Conservation (phyloP, 2,113 vertebrate species). For the Carollia perspicillata region DNA sequence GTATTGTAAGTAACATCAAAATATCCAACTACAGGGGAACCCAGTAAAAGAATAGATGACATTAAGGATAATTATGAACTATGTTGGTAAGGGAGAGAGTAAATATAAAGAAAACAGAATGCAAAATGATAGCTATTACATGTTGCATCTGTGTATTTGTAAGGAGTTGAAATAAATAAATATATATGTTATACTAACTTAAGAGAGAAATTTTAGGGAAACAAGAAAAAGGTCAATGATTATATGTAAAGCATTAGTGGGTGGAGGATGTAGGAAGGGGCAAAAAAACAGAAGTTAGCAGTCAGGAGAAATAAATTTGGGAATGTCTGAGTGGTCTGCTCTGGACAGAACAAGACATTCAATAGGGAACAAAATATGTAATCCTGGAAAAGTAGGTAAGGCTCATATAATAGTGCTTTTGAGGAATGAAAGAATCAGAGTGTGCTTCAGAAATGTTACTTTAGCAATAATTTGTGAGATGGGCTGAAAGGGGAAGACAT, state of each 20-base stretch:
- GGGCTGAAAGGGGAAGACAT: neutral
- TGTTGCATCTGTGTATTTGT: neutral
- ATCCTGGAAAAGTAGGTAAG: neutral
- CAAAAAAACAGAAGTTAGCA: neutral
- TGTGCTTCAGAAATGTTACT: neutral
- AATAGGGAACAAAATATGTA: neutral
- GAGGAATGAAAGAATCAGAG: neutral
- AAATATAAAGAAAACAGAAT: neutral
- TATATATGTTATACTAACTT: neutral
- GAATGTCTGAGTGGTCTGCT: neutral
- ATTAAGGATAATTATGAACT: neutral
- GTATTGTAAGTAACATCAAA: neutral
- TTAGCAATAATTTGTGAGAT: neutral
- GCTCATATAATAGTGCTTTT: neutral
- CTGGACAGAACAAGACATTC: neutral
- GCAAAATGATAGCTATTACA: neutral
- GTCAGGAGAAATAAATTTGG: neutral
- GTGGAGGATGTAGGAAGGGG: neutral
- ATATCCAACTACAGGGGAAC: neutral
- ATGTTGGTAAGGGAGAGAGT: neutral
- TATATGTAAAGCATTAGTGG: neutral
- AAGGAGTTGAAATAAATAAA: neutral
- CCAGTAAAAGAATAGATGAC: neutral
- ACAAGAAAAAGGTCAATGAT: neutral
- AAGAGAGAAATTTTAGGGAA: neutral